Evolutionary conservation across 2,113 vertebrate species (phyloP).

Genomic region (Orthochromis malagaraziensis): DNA sequence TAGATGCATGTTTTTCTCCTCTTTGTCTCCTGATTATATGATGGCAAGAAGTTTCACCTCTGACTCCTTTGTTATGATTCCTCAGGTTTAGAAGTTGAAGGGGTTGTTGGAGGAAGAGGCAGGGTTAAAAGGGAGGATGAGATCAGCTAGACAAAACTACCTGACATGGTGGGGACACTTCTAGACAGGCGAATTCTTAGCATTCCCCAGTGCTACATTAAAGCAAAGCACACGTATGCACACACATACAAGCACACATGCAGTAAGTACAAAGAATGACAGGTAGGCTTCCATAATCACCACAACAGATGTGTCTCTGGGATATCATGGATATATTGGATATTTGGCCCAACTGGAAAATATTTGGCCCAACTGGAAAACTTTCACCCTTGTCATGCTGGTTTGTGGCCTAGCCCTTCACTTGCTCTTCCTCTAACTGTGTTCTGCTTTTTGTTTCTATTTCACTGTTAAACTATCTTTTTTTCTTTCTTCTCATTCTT

Average conservation of each 20-base stretch:
- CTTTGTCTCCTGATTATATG: not conserved
- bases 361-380: conserved; percentile 18
- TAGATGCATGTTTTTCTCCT: rapidly evolving
- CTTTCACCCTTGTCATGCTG: conserved; percentile 14
- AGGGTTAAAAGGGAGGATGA: conserved; percentile 13
- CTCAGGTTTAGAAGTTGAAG: not conserved
- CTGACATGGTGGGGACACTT: conserved; percentile 34
- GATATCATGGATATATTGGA: conserved; percentile 27
- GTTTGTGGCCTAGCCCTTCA: not conserved
- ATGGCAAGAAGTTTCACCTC: conserved; percentile 16
- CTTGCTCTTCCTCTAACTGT: not conserved
- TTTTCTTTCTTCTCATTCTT: not conserved
- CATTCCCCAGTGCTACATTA: conserved; percentile 14
- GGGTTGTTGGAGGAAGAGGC: not conserved
- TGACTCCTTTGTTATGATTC: conserved; percentile 15
- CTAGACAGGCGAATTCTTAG: conserved; percentile 24
- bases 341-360: conserved; percentile 20
- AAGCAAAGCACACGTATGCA: not conserved
- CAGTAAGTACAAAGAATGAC: not conserved
- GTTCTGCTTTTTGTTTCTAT: not conserved
- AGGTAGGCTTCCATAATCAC: conserved; percentile 38
- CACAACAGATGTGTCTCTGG: conserved; percentile 33
- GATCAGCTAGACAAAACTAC: conserved; percentile 35
- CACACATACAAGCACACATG: not conserved
- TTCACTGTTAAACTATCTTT: not conserved